These are phyloP conservation scores for Bufo bufo DNA, from an alignment of 2,113 vertebrate genomes.

Conservation along the genomic window DNA sequence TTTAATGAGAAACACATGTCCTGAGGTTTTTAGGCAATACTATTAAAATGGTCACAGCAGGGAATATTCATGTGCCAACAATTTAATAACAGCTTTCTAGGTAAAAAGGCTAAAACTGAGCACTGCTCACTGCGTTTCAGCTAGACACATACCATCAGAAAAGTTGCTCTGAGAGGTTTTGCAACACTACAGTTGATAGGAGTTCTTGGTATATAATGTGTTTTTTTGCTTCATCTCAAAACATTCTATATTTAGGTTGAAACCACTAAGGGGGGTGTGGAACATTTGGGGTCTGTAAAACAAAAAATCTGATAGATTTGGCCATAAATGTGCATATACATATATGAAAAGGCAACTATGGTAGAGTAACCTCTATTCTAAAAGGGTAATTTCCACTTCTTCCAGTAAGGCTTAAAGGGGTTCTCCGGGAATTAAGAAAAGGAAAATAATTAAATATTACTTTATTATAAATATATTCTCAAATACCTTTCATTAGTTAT, in stretches of 20 bases:
- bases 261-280: background rate
- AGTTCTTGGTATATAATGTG: conserved; percentile 19
- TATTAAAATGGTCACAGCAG: conserved; percentile 48
- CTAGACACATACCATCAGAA: conserved; percentile 45
- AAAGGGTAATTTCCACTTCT: no score
- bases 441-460: no score
- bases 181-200: background rate
- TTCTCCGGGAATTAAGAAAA: no score
- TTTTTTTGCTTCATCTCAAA: background rate
- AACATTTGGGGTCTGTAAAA: background rate
- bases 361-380: no score
- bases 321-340: background rate
- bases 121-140: background rate
- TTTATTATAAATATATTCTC: no score
- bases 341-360: background rate
- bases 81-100: conserved; percentile 52
- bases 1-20: conserved; percentile 49
- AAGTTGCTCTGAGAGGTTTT: background rate
- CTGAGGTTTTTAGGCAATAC: conserved; percentile 39
- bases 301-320: background rate
- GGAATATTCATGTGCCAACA: conserved; percentile 34
- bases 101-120: conserved; percentile 38
- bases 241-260: background rate
- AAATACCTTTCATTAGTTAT: no score
- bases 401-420: no score